A percentile compares a stretch with the other conserved stretches of the same genome.
These are phyloP conservation scores for Xestia xanthographa DNA, from an alignment of 2,888 invertebrate genomes.

Conservation along the genomic window DNA sequence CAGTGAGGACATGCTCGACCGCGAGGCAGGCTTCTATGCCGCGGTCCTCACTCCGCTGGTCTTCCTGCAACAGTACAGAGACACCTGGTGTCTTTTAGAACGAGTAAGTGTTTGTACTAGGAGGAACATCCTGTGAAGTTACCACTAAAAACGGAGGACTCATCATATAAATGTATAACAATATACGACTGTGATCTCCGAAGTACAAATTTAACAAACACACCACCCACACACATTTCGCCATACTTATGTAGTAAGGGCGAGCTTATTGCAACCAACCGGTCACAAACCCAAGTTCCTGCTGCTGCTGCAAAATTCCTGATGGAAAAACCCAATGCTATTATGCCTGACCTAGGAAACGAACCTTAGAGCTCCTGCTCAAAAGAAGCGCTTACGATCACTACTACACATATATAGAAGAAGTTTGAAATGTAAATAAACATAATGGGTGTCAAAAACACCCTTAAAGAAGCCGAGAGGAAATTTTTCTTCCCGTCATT, in stretches of 20 bases:
- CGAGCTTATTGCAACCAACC: neutral
- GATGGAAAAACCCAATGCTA: neutral
- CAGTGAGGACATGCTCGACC: conserved; percentile 79
- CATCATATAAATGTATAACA: neutral
- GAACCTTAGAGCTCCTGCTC: too few species aligned
- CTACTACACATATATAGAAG: too few species aligned
- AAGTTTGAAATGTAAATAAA: too few species aligned
- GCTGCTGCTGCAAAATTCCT: neutral
- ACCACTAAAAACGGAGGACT: neutral
- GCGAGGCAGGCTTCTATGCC: conserved; percentile 83
- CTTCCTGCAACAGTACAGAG: conserved; percentile 83
- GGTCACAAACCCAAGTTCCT: neutral
- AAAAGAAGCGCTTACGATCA: too few species aligned
- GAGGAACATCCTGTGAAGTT: neutral
- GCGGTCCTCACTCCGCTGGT: conserved; percentile 81
- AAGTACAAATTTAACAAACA: neutral
- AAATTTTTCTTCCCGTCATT: too few species aligned
- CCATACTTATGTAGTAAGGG: neutral
- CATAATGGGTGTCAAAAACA: too few species aligned
- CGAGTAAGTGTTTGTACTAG: conserved; percentile 71
- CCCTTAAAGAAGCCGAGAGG: too few species aligned
- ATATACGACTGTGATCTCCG: neutral
- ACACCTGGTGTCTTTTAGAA: conserved; percentile 85
- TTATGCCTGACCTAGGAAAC: too few species aligned
- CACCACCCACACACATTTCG: neutral